Conservation (phyloP, 2,888 invertebrate genomes). For the Myathropa florea region DNA sequence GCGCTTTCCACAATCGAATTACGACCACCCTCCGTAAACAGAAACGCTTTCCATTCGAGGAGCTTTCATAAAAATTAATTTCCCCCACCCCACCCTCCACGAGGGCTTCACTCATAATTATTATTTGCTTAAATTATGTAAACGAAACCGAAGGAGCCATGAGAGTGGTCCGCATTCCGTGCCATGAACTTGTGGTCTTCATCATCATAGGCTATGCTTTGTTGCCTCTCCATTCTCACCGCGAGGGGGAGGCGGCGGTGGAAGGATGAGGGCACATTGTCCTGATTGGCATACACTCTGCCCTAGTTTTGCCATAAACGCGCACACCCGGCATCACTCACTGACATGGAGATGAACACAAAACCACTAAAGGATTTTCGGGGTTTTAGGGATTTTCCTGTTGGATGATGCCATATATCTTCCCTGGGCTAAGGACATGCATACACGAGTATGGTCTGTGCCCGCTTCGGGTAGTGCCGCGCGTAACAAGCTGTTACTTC, state of each 20-base stretch:
- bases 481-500: constrained; percentile 29
- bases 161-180: neutral
- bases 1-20: neutral
- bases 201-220: no score
- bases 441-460: neutral
- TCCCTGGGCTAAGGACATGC: constrained; percentile 7
- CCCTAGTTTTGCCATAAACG: neutral
- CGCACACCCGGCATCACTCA: neutral
- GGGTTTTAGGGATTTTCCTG: constrained; percentile 9
- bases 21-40: neutral
- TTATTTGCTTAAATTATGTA: constrained; percentile 14
- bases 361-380: constrained; percentile 38
- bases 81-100: neutral
- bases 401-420: neutral
- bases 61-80: neutral
- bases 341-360: constrained; percentile 3
- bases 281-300: constrained; percentile 11
- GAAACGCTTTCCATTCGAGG: neutral
- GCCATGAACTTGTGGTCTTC: neutral
- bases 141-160: neutral
- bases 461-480: neutral
- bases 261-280: neutral
- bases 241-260: neutral
- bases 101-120: neutral
- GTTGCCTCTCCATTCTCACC: neutral